phyloP scores from a whole-genome alignment of 2,888 invertebrate genomes.

The Perizoma affinitatum region DNA sequence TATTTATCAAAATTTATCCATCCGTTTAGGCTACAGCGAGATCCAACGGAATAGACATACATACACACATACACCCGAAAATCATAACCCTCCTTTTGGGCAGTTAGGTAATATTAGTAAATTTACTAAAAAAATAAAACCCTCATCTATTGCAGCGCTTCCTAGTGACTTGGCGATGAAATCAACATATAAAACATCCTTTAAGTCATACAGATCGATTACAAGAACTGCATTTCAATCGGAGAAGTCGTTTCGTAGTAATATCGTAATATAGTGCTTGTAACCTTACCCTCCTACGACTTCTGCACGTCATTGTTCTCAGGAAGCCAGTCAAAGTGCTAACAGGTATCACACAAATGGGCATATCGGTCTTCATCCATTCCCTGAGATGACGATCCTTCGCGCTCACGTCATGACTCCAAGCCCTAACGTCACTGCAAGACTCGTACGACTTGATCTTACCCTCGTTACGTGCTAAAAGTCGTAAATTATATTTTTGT shows the following conservation, averaged over 20 bases:
- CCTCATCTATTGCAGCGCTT: too few relatives aligned
- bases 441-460: conserved; percentile 81
- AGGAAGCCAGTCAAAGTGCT: conserved; percentile 54
- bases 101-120: too few relatives aligned
- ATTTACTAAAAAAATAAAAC: too few relatives aligned
- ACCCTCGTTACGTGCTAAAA: conserved; percentile 78
- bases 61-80: too few relatives aligned
- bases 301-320: conserved; percentile 61
- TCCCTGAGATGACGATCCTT: conserved; percentile 67
- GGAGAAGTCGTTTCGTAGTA: background rate
- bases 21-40: too few relatives aligned
- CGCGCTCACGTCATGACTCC: conserved; percentile 73
- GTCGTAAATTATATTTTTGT: conserved; percentile 41
- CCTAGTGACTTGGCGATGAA: too few relatives aligned
- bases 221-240: too few relatives aligned
- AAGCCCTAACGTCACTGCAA: conserved; percentile 80
- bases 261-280: background rate
- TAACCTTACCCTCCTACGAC: conserved; percentile 56
- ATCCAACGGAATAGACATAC: too few relatives aligned
- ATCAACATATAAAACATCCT: too few relatives aligned
- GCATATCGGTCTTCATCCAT: conserved; percentile 76
- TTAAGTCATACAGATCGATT: too few relatives aligned
- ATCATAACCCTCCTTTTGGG: too few relatives aligned
- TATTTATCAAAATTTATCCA: too few relatives aligned
- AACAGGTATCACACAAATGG: conserved; percentile 59